A percentile compares a stretch with the other conserved stretches of the same genome.
These are phyloP conservation scores for Onychomys torridus DNA, from an alignment of 2,797 vertebrate genomes.

Conservation along the genomic window DNA sequence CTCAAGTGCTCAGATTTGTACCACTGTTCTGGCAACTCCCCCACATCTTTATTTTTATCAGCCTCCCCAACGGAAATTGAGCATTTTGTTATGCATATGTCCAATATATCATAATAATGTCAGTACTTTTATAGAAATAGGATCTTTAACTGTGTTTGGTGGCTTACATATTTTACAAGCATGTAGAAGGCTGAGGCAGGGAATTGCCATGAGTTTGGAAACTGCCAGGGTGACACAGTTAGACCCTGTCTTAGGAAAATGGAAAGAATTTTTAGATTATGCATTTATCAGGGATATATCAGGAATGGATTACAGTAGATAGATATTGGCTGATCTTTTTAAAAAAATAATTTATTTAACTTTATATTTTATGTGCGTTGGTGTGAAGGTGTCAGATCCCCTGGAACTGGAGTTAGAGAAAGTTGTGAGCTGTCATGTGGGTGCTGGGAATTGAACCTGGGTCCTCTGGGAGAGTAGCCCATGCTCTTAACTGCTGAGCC, in stretches of 20 bases:
- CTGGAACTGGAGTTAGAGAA: too few species aligned
- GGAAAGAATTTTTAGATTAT: background rate
- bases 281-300: constrained; percentile 24
- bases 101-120: background rate
- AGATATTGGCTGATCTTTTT: background rate
- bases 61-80: background rate
- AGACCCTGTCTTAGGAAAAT: background rate
- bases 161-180: background rate
- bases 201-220: background rate
- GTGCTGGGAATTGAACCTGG: too few species aligned
- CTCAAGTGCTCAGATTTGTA: background rate
- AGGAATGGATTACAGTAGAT: background rate
- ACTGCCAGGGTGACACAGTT: background rate
- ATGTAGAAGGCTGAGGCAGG: background rate
- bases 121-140: background rate
- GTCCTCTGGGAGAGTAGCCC: too few species aligned
- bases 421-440: too few species aligned
- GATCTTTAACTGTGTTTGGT: background rate
- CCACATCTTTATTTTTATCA: background rate
- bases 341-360: too few species aligned
- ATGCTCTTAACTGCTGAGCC: too few species aligned
- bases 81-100: background rate
- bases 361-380: too few species aligned
- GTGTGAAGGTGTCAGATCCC: too few species aligned
- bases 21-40: background rate